Evolutionary conservation across 2,888 invertebrate genomes (phyloP).

Genomic region (Aphidoletes aphidimyza): DNA sequence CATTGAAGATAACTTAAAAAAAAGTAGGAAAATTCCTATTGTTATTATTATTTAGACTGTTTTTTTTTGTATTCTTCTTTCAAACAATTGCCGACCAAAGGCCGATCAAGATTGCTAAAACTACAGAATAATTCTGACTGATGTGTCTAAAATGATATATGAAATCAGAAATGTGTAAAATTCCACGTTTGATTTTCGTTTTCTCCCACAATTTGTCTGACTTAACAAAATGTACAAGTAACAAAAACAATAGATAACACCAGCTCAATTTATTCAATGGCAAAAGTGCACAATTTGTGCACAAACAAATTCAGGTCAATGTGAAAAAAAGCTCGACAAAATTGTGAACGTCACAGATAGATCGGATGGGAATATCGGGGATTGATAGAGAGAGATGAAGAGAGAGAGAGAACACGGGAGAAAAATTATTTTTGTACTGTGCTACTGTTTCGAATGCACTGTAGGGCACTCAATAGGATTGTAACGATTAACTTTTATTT

Average conservation of each 20-base stretch:
- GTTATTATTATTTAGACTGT: background rate
- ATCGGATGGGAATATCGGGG: too few relatives aligned
- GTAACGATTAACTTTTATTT: background rate
- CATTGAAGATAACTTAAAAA: too few relatives aligned
- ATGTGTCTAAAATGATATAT: too few relatives aligned
- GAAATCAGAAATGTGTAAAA: too few relatives aligned
- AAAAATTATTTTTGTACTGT: too few relatives aligned
- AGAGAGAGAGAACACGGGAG: too few relatives aligned
- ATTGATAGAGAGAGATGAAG: too few relatives aligned
- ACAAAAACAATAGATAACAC: background rate
- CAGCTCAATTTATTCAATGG: background rate
- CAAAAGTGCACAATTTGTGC: conserved; percentile 9
- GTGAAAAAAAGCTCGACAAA: background rate
- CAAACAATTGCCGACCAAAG: background rate
- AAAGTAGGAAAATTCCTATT: background rate
- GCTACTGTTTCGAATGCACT: background rate
- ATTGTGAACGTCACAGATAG: too few relatives aligned
- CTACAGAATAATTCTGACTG: too few relatives aligned
- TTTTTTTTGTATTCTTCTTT: background rate
- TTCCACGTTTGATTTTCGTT: background rate
- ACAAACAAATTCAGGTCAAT: conserved; percentile 34
- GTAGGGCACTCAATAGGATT: too few relatives aligned
- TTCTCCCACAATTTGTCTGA: background rate
- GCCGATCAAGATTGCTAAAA: background rate
- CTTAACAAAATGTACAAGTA: background rate